Evolutionary conservation across 1,140 invertebrate species (phyloP).

Genomic region (Cephus cinctus): DNA sequence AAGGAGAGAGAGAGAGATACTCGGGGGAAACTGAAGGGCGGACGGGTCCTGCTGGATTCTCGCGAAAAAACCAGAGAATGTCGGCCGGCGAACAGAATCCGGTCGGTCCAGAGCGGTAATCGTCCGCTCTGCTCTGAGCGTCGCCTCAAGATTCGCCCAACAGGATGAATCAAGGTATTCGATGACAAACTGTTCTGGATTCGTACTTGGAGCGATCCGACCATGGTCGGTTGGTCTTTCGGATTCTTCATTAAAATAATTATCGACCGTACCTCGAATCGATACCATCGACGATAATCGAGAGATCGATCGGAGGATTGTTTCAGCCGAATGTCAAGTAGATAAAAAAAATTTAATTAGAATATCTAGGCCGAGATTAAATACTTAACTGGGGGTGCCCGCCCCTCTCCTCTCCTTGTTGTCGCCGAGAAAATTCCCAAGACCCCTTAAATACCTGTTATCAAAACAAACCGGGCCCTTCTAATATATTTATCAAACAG

Average conservation of each 20-base stretch:
- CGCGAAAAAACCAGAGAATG: slow-evolving; percentile 32
- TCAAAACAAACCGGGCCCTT: slow-evolving; percentile 41
- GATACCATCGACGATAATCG: too few species aligned
- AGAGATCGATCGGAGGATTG: too few species aligned
- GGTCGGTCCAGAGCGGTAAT: slow-evolving; percentile 31
- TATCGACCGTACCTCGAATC: too few species aligned
- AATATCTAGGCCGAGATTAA: too few species aligned
- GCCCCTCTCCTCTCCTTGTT: too few species aligned
- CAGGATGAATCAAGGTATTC: slow-evolving; percentile 17
- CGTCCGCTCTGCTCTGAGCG: slow-evolving; percentile 15
- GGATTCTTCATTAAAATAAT: too few species aligned
- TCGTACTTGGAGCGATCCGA: too few species aligned
- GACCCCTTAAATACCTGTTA: slow-evolving; percentile 43
- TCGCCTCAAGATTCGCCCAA: slow-evolving; percentile 3
- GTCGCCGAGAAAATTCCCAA: slow-evolving; percentile 24
- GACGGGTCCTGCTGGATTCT: slow-evolving; percentile 19
- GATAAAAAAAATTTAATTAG: too few species aligned
- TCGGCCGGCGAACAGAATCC: slow-evolving; percentile 31
- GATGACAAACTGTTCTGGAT: slow-evolving; percentile 23
- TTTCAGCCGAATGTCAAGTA: too few species aligned
- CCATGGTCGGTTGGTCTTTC: too few species aligned
- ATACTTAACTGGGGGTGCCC: too few species aligned
- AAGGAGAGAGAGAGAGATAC: slow-evolving; percentile 3
- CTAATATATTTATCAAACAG: slow-evolving; percentile 51
- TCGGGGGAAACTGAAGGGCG: slow-evolving; percentile 10